phyloP scores from a whole-genome alignment of 1,140 invertebrate genomes.

The Anoplolepis gracilipes region DNA sequence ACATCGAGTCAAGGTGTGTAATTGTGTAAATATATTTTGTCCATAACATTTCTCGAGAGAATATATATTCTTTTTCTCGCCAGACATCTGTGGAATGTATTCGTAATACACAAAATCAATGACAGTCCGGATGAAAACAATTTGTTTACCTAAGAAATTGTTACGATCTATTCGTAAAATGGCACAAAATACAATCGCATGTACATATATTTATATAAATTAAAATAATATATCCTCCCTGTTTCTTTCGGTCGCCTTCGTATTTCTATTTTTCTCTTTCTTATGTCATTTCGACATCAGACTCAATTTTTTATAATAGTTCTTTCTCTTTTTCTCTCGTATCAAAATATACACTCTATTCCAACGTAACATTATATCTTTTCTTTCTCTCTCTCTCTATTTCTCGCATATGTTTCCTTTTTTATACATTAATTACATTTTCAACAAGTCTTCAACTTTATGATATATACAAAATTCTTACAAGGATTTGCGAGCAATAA shows the following conservation, averaged over 20 bases:
- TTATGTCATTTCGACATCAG: slow-evolving; percentile 8
- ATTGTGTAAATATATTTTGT: slow-evolving; percentile 68
- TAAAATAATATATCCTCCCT: slow-evolving; percentile 73
- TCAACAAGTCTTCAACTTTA: slow-evolving; percentile 49
- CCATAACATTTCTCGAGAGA: slow-evolving; percentile 49
- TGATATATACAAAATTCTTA: slow-evolving; percentile 56
- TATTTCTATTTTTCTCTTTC: slow-evolving; percentile 14
- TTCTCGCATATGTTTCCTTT: slow-evolving; percentile 36
- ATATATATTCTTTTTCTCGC: slow-evolving; percentile 43
- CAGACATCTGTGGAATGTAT: slow-evolving; percentile 42
- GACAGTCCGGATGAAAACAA: slow-evolving; percentile 47
- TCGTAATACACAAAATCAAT: slow-evolving; percentile 56
- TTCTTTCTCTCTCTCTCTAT: slow-evolving; percentile 16
- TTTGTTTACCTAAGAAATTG: slow-evolving; percentile 63
- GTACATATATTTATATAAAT: slow-evolving; percentile 72
- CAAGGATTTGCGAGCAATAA: slow-evolving; percentile 20
- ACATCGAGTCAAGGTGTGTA: slow-evolving; percentile 77
- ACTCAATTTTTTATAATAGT: slow-evolving; percentile 39
- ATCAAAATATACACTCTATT: slow-evolving; percentile 81
- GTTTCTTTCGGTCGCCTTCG: slow-evolving; percentile 55
- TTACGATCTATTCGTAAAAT: slow-evolving; percentile 74
- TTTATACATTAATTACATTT: slow-evolving; percentile 74
- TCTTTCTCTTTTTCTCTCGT: slow-evolving; percentile 62
- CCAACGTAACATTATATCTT: slow-evolving; percentile 75
- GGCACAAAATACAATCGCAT: slow-evolving; percentile 77